Conservation (phyloP, 2,888 invertebrate genomes). For the Drosophila rellima region DNA sequence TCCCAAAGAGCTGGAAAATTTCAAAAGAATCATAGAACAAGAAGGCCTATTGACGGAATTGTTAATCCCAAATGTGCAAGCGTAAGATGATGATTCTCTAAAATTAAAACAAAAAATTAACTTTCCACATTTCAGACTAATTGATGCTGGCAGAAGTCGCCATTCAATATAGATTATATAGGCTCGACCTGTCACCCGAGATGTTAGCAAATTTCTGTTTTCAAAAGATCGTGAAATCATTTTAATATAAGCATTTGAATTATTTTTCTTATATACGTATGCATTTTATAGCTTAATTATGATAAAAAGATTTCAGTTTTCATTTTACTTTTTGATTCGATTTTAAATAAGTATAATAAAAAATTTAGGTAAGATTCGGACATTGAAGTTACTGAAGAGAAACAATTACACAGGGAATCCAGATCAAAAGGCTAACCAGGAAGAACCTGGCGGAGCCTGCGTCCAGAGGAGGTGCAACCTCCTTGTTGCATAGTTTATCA, state of each 20-base stretch:
- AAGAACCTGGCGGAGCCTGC: slow-evolving; percentile 1
- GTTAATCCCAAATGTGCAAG: slow-evolving; percentile 47
- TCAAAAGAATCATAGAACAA: slow-evolving; percentile 5
- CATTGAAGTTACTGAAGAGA: neutral
- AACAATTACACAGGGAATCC: slow-evolving; percentile 13
- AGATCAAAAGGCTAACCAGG: neutral
- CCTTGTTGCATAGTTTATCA: slow-evolving; percentile 68
- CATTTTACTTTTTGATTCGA: too few species aligned
- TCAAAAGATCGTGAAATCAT: neutral
- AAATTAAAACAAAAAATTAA: neutral
- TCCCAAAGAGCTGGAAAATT: slow-evolving; percentile 22
- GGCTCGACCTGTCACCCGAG: too few species aligned
- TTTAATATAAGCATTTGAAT: neutral
- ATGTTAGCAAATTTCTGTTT: too few species aligned
- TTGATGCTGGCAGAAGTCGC: slow-evolving; percentile 22
- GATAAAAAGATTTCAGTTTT: neutral
- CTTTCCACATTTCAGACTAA: slow-evolving; percentile 22
- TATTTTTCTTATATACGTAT: neutral
- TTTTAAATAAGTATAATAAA: neutral
- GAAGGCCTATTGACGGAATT: slow-evolving; percentile 26
- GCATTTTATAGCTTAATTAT: neutral
- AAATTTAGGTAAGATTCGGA: neutral
- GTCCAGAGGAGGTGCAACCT: neutral
- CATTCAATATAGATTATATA: too few species aligned
- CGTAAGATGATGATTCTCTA: slow-evolving; percentile 25